Conservation (phyloP, 2,113 vertebrate genomes). For the Oplegnathus fasciatus region DNA sequence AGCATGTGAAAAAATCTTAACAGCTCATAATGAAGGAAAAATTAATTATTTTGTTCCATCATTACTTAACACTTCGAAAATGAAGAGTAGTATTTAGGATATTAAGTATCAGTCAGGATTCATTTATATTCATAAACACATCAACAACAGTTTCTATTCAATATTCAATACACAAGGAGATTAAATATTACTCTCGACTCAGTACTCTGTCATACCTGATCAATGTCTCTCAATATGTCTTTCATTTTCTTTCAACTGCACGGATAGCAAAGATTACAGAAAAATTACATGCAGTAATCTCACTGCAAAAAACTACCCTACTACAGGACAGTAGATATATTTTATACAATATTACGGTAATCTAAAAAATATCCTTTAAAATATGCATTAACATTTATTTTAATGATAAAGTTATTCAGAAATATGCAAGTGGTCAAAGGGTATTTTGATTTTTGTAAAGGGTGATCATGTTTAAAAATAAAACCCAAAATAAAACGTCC, state of each 20-base stretch:
- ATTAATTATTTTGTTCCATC: background rate
- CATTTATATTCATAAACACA: background rate
- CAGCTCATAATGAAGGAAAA: background rate
- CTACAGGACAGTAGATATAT: background rate
- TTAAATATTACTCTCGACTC: constrained; percentile 47
- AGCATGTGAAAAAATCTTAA: background rate
- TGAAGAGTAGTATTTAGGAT: background rate
- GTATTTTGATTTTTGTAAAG: background rate
- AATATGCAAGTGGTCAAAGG: background rate
- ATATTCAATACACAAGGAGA: constrained; percentile 1
- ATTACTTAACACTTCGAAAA: background rate
- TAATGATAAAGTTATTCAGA: background rate
- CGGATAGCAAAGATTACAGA: background rate
- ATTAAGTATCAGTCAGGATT: background rate
- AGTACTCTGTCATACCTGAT: constrained; percentile 48
- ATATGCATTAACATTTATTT: background rate
- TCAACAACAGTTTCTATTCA: background rate
- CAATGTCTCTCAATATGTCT: constrained; percentile 38
- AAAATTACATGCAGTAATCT: background rate
- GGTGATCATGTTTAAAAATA: no score
- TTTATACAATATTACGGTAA: background rate
- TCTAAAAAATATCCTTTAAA: background rate
- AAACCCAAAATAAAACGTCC: background rate
- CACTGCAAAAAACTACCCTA: background rate
- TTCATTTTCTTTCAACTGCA: background rate